phyloP scores from a whole-genome alignment of 2,113 vertebrate genomes.

The Nettapus auritus region DNA sequence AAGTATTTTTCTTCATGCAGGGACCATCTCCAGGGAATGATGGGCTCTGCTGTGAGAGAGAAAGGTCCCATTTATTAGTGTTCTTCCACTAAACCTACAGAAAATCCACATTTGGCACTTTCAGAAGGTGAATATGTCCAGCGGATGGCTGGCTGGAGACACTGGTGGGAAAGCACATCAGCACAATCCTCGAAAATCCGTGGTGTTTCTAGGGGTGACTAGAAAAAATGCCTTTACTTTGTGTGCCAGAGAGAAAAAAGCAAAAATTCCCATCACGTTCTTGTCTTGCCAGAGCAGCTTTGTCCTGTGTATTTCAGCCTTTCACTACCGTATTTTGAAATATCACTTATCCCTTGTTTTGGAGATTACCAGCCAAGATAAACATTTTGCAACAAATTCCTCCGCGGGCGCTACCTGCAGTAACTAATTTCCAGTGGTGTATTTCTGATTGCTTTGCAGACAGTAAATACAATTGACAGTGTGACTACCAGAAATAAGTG shows the following conservation, averaged over 20 bases:
- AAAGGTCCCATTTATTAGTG: neutral
- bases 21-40: neutral
- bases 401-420: neutral
- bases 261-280: neutral
- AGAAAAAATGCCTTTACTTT: neutral
- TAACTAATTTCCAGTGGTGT: neutral
- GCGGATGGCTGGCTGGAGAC: neutral
- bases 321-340: slow-evolving; percentile 25
- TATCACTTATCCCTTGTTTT: neutral
- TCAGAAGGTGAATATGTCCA: neutral
- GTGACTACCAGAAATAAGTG: neutral
- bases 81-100: neutral
- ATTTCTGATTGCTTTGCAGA: slow-evolving; percentile 28
- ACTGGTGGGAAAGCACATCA: accelerated
- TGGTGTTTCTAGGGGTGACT: neutral
- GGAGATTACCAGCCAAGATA: slow-evolving; percentile 6
- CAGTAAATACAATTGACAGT: neutral
- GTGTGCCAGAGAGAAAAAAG: neutral
- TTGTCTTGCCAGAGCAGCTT: neutral
- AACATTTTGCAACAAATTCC: neutral
- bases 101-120: neutral
- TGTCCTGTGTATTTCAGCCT: neutral
- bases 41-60: neutral
- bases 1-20: neutral
- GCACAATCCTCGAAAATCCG: neutral